Evolutionary conservation across 2,888 invertebrate genomes (phyloP), one percentile per base, ranked within the genome.

Genomic region (Synanthedon myopaeformis): DNA sequence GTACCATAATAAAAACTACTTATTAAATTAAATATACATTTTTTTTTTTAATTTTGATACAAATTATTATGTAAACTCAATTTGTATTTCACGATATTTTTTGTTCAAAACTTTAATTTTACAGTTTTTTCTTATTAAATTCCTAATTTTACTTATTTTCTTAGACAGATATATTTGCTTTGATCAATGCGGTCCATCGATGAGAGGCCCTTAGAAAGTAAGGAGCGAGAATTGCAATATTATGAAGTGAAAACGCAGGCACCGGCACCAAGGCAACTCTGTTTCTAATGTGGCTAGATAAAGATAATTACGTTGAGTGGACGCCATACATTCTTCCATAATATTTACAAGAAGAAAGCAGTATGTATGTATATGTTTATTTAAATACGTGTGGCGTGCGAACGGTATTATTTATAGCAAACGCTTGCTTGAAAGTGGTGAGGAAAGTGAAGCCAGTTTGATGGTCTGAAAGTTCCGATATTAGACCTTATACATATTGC

Each of bases 331-430:
- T 71, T 69, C 67, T 64, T 65, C 58, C 58, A 56, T 62, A 61
- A 64, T 64, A 64, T 61, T 59, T 62, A 54, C 57, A 56, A 35
- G 51, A 35, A 67, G 79, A 77, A 76, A 79, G 79, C 62, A 67
- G 71, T 70, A 70, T 67, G 66, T 23, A 23, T 23, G 23, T 23
- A 23, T 23, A 23, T 69, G 69, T 72, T 72, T 75, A 79, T 76
- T 76, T 69, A 69, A 72, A 72, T 67, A 64, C 66, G 56, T 56
- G 58, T 59, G 55, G 65, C 73, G 74, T 79, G 76, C 69, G 76
- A 75, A 78, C 69, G 70, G 71, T 74, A 77, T 79, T 77, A 79
- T 80, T 78, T 76, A 79, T 77, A 73, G 74, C 57, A 28, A 17
- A 58, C 55, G 59, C 59, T 58, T 56, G 62, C 64, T 74, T 69